These are phyloP conservation scores for Gyps fulvus DNA, from an alignment of 2,113 vertebrate species.

Conservation along the genomic window DNA sequence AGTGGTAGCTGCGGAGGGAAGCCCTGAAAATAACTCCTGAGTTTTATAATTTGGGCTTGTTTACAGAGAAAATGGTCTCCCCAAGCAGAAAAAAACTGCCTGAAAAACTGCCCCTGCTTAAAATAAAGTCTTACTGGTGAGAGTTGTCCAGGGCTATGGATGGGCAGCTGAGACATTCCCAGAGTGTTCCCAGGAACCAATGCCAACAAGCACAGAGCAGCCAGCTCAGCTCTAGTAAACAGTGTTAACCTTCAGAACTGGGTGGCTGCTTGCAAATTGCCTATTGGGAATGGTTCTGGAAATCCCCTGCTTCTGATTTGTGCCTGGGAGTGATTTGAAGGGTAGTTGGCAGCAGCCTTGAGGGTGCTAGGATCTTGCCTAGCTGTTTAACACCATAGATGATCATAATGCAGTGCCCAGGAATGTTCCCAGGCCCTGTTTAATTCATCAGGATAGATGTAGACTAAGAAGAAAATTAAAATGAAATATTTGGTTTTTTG, in stretches of 20 bases:
- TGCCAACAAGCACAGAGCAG: background rate
- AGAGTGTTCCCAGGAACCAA: background rate
- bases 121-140: background rate
- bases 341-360: background rate
- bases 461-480: background rate
- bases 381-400: background rate
- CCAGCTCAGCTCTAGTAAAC: conserved; percentile 11
- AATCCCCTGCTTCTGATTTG: conserved; percentile 2
- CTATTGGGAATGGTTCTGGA: conserved; percentile 2
- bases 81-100: background rate
- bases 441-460: background rate
- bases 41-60: background rate
- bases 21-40: background rate
- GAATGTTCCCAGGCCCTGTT: conserved; percentile 1
- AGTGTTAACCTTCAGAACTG: background rate
- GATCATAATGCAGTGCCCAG: background rate
- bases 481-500: background rate
- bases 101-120: background rate
- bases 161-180: background rate
- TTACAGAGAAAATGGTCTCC: background rate
- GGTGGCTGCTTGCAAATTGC: background rate
- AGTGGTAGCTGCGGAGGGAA: background rate
- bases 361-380: background rate
- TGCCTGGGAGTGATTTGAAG: background rate
- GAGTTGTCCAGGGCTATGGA: background rate